These are phyloP conservation scores for Pluvianellus socialis DNA, from an alignment of 2,113 vertebrate species.

Conservation along the genomic window DNA sequence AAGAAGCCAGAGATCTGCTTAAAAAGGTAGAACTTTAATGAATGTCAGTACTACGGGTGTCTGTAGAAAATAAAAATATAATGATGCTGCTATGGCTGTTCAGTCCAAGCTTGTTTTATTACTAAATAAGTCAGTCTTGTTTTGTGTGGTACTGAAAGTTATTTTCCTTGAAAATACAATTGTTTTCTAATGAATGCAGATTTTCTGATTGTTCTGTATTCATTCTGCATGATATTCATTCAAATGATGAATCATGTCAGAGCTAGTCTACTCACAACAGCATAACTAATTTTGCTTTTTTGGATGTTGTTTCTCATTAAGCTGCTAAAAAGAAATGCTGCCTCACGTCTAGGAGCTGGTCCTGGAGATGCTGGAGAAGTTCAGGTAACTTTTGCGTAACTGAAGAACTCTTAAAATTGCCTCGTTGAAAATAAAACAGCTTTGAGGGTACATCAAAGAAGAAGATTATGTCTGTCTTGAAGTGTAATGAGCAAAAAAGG, in stretches of 20 bases:
- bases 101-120: neutral
- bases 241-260: neutral
- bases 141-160: neutral
- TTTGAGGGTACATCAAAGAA: neutral
- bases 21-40: constrained; percentile 85
- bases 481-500: neutral
- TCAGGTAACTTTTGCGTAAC: constrained; percentile 79
- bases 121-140: neutral
- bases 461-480: neutral
- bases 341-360: constrained; percentile 90
- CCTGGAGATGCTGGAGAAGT: constrained; percentile 93
- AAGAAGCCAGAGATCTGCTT: constrained; percentile 98
- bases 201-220: neutral
- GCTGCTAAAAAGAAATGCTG: constrained; percentile 98
- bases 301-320: constrained; percentile 54
- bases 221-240: neutral
- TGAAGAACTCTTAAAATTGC: neutral
- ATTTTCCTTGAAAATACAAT: constrained; percentile 14
- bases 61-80: neutral
- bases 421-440: neutral
- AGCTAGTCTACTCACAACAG: neutral
- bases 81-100: neutral
- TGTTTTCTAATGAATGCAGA: neutral
- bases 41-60: neutral
- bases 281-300: neutral